Conservation (phyloP, 2,113 vertebrate species). For the Sclerurus mexicanus region DNA sequence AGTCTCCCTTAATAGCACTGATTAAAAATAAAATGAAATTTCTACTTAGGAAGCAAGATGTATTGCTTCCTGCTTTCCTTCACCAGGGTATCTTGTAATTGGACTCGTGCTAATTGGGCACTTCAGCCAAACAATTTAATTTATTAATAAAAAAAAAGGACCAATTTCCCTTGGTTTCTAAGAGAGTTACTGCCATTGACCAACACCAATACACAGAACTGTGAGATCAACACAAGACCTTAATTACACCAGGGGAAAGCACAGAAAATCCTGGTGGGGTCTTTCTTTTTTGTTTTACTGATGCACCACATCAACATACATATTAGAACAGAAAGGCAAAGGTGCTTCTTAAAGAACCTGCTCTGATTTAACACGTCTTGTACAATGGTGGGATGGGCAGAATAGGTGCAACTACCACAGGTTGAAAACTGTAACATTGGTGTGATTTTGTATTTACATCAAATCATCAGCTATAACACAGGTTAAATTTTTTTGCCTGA, state of each 20-base stretch:
- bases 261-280: background rate
- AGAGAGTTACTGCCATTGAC: background rate
- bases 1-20: slow-evolving; percentile 11
- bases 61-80: background rate
- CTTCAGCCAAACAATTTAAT: background rate
- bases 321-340: background rate
- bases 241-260: background rate
- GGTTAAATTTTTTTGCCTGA: background rate
- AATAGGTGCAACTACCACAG: background rate
- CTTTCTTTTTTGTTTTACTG: background rate
- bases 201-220: background rate
- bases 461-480: background rate
- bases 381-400: background rate
- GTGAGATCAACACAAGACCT: background rate
- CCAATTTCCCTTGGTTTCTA: background rate
- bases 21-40: slow-evolving; percentile 41
- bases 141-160: background rate
- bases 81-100: slow-evolving; percentile 6
- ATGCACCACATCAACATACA: background rate
- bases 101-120: slow-evolving; percentile 17
- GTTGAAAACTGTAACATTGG: background rate
- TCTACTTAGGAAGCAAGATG: slow-evolving; percentile 1
- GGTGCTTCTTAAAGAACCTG: background rate
- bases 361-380: background rate
- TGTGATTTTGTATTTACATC: background rate